phyloP scores from a whole-genome alignment of 2,888 invertebrate species.

The Lapara coniferarum region DNA sequence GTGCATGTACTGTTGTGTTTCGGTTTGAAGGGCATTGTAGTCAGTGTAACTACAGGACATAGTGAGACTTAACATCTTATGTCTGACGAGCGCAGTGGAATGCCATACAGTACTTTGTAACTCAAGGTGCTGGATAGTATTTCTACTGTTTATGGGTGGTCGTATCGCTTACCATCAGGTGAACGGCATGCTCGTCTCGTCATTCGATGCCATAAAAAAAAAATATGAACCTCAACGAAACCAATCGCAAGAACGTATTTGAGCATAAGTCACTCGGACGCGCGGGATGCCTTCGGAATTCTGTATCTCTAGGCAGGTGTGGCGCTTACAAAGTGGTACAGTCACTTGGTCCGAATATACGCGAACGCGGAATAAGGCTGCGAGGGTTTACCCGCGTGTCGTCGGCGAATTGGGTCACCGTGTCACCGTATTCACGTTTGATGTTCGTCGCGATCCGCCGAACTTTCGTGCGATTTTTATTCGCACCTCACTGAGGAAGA shows the following conservation, averaged over 20 bases:
- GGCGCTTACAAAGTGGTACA: slow-evolving; percentile 7
- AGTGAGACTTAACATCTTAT: no score
- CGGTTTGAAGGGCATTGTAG: no score
- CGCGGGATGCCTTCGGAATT: neutral
- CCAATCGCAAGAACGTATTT: no score
- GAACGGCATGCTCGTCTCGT: no score
- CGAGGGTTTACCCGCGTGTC: slow-evolving; percentile 26
- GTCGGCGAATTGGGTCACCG: slow-evolving; percentile 61
- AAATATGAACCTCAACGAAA: neutral
- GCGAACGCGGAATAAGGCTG: slow-evolving; percentile 11
- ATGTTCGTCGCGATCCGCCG: slow-evolving; percentile 51
- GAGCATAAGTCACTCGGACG: neutral
- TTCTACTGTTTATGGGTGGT: no score
- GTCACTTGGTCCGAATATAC: slow-evolving; percentile 15
- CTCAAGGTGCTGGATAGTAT: no score
- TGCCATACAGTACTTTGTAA: no score
- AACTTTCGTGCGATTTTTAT: slow-evolving; percentile 47
- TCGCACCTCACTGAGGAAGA: slow-evolving; percentile 36
- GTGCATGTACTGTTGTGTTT: no score
- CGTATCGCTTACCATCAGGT: no score
- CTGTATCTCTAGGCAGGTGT: slow-evolving; percentile 5
- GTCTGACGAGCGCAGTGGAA: no score
- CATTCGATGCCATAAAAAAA: no score
- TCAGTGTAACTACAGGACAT: no score
- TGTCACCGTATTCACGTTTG: slow-evolving; percentile 52